These are phyloP conservation scores for Platycnemis pennipes DNA, from an alignment of 2,888 invertebrate species.

Conservation along the genomic window DNA sequence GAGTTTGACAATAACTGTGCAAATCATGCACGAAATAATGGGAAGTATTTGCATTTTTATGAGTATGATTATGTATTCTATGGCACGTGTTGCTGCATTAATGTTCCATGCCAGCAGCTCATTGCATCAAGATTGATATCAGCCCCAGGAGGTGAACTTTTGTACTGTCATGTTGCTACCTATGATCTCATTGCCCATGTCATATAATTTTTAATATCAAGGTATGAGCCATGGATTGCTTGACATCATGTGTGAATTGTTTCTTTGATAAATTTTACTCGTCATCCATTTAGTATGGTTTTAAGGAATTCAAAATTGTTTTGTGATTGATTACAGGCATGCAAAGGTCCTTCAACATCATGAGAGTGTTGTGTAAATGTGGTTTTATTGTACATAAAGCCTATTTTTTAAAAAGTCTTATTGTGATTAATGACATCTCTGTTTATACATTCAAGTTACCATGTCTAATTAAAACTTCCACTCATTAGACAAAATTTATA, in stretches of 20 bases:
- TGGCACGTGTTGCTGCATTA: constrained; percentile 47
- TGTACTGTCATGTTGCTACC: constrained; percentile 60
- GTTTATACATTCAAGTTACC: constrained; percentile 68
- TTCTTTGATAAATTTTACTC: constrained; percentile 33
- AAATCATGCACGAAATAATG: constrained; percentile 17
- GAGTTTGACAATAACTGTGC: constrained; percentile 59
- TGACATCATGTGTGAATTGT: constrained; percentile 50
- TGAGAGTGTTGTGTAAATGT: constrained; percentile 67
- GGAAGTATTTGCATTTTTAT: constrained; percentile 44
- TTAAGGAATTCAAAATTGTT: constrained; percentile 50
- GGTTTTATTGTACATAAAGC: constrained; percentile 68
- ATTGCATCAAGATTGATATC: constrained; percentile 44
- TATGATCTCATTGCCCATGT: constrained; percentile 65
- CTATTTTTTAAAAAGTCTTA: constrained; percentile 63
- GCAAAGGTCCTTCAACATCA: constrained; percentile 56
- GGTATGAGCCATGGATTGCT: constrained; percentile 47
- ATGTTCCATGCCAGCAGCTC: constrained; percentile 48
- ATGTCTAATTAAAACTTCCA: constrained; percentile 64
- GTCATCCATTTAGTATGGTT: constrained; percentile 36
- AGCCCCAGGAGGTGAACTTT: not conserved
- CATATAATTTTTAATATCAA: constrained; percentile 61
- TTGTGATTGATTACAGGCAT: constrained; percentile 54
- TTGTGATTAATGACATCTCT: constrained; percentile 67
- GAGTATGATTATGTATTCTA: constrained; percentile 47
- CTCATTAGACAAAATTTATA: constrained; percentile 61